phyloP scores from a whole-genome alignment of 2,797 vertebrate genomes.

The Rhinichthys osculus region DNA sequence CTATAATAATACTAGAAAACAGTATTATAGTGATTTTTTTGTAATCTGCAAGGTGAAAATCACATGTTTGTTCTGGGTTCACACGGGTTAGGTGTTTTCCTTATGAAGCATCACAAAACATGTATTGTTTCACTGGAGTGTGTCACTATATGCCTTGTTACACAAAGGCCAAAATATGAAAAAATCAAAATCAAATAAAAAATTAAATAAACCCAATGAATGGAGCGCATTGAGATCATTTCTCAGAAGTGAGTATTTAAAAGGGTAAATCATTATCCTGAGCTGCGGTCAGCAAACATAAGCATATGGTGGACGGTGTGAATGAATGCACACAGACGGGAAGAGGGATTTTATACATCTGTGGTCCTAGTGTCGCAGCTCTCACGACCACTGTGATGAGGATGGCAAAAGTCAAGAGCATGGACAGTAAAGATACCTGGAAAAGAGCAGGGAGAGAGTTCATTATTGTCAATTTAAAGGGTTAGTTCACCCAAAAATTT shows the following conservation, averaged over 20 bases:
- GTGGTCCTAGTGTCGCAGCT: constrained; percentile 81
- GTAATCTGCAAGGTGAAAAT: not conserved
- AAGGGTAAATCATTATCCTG: constrained; percentile 19
- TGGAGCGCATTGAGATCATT: not conserved
- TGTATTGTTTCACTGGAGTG: not conserved
- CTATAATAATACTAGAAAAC: not conserved
- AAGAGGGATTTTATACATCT: constrained; percentile 78
- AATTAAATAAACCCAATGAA: not conserved
- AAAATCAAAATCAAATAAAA: constrained; percentile 9
- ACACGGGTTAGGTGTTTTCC: not conserved
- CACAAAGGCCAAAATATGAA: not conserved
- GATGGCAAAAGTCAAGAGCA: constrained; percentile 86
- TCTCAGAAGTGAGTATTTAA: not conserved
- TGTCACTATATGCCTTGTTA: not conserved
- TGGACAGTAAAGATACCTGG: constrained; percentile 90
- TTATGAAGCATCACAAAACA: not conserved
- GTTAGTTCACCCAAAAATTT: not conserved
- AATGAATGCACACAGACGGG: not conserved
- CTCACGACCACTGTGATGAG: constrained; percentile 84
- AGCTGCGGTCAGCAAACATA: constrained; percentile 20
- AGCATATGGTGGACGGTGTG: constrained; percentile 32
- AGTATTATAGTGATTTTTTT: not conserved
- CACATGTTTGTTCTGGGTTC: not conserved
- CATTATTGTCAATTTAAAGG: not conserved
- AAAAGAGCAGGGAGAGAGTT: constrained; percentile 22